Conservation (phyloP, 2,797 vertebrate species). For the Rhyacichthys aspro region DNA sequence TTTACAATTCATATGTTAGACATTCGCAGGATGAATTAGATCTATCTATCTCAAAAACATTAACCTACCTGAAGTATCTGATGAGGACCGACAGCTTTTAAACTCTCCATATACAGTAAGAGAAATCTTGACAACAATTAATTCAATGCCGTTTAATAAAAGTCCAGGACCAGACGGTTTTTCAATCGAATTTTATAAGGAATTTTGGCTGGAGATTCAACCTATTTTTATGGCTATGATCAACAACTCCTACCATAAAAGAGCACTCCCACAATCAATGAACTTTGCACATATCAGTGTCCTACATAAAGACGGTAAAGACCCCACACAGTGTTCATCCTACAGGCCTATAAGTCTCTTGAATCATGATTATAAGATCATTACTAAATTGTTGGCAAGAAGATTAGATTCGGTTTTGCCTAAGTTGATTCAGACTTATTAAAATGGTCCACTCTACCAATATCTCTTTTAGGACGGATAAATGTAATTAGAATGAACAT, state of each 20-base stretch:
- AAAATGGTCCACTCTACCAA: no score
- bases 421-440: no score
- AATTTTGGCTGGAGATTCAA: neutral
- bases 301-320: neutral
- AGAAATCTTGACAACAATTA: neutral
- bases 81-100: neutral
- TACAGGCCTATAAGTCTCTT: constrained; percentile 1
- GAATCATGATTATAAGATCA: neutral
- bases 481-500: no score
- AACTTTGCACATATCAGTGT: neutral
- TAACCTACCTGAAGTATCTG: neutral
- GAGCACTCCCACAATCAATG: neutral
- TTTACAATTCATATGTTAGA: neutral
- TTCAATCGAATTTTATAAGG: neutral
- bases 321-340: neutral
- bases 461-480: no score
- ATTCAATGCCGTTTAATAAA: neutral
- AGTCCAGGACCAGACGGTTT: constrained; percentile 1
- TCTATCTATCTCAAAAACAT: neutral
- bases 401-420: neutral
- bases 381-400: neutral
- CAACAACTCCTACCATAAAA: neutral
- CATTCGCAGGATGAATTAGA: neutral
- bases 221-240: neutral
- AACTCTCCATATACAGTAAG: neutral